Evolutionary conservation across 2,113 vertebrate genomes (phyloP).

Genomic region (Notothenia coriiceps): DNA sequence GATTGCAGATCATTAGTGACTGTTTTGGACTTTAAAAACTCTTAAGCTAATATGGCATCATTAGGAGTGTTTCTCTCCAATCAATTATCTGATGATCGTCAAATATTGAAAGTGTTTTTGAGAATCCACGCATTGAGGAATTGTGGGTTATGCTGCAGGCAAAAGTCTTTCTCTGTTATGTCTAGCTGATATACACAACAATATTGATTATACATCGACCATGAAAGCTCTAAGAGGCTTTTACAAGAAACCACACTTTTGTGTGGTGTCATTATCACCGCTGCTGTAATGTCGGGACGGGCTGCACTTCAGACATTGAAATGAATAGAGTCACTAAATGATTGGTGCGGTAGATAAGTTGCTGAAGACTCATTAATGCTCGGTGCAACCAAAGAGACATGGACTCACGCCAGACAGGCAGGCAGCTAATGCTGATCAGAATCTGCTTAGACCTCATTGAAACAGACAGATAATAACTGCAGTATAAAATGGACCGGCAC

Average conservation of each 20-base stretch:
- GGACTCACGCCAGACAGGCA: conserved; percentile 42
- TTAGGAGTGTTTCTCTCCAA: no score
- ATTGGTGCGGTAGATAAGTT: conserved; percentile 40
- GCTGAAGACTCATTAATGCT: conserved; percentile 47
- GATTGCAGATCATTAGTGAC: not conserved
- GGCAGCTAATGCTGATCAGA: conserved; percentile 53
- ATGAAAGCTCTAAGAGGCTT: not conserved
- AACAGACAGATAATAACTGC: conserved; percentile 60
- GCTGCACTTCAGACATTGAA: conserved; percentile 38
- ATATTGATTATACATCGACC: conserved; percentile 6
- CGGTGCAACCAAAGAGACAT: conserved; percentile 53
- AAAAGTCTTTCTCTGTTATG: not conserved
- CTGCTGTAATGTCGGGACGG: not conserved
- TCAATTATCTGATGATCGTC: not conserved
- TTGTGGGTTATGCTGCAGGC: not conserved
- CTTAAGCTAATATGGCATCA: not conserved
- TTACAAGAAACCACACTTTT: not conserved
- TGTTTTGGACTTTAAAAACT: not conserved
- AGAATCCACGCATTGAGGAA: not conserved
- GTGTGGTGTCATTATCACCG: conserved; percentile 1
- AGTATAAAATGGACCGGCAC: conserved; percentile 52
- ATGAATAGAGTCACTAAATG: conserved; percentile 29
- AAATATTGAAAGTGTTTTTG: not conserved
- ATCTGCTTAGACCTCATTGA: conserved; percentile 39
- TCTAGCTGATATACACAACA: not conserved